phyloP scores from a whole-genome alignment of 2,113 vertebrate genomes.

The Hystrix cristata region DNA sequence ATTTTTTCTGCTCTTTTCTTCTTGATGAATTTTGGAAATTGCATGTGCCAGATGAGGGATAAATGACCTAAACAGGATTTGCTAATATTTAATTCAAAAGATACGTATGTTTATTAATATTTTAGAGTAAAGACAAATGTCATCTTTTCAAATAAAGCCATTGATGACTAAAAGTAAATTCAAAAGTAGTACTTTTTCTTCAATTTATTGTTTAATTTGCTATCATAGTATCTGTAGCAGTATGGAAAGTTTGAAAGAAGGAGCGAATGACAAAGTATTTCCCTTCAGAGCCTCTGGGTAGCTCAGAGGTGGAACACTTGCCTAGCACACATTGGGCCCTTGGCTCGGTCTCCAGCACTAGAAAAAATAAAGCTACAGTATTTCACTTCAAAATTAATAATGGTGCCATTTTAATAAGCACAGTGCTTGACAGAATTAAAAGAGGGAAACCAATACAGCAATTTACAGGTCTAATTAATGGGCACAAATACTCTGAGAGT shows the following conservation, averaged over 20 bases:
- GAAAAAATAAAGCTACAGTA: neutral
- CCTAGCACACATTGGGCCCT: neutral
- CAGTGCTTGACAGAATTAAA: neutral
- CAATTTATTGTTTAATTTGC: slow-evolving; percentile 45
- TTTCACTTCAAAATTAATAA: neutral
- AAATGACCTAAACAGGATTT: neutral
- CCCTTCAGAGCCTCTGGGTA: neutral
- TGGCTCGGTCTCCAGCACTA: neutral
- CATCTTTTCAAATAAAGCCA: slow-evolving; percentile 39
- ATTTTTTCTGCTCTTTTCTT: slow-evolving; percentile 40
- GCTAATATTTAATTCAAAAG: slow-evolving; percentile 51
- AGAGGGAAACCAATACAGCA: neutral
- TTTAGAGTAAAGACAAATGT: neutral
- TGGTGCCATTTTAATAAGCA: neutral
- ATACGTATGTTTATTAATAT: neutral
- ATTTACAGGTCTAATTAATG: slow-evolving; percentile 55
- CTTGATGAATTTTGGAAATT: slow-evolving; percentile 40
- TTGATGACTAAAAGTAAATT: slow-evolving; percentile 7
- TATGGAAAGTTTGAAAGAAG: neutral
- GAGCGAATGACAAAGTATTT: slow-evolving; percentile 28
- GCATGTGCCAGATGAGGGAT: neutral
- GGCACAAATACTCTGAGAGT: neutral
- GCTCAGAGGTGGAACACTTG: neutral
- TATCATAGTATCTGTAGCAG: neutral
- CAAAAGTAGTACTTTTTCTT: slow-evolving; percentile 49